Evolutionary conservation across 2,888 invertebrate genomes (phyloP).

Genomic region (Drosophila conformis): DNA sequence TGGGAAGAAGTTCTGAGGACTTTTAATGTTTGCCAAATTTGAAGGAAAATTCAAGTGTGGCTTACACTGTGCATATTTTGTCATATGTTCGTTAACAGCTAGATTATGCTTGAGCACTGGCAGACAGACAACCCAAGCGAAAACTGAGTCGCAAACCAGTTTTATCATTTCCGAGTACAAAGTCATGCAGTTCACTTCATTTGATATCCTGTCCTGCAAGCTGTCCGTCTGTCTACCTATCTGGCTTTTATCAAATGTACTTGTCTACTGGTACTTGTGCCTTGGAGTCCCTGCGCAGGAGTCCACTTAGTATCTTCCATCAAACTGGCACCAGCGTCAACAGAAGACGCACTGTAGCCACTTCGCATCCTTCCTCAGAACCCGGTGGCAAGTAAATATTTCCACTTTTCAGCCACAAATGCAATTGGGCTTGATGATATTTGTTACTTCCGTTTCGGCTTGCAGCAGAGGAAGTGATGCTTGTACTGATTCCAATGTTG

Average conservation of each 20-base stretch:
- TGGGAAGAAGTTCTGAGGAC: slow-evolving; percentile 10
- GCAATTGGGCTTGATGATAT: slow-evolving; percentile 82
- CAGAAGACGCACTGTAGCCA: slow-evolving; percentile 1
- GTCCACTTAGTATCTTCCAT: slow-evolving; percentile 58
- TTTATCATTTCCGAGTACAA: slow-evolving; percentile 63
- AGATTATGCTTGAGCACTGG: slow-evolving; percentile 51
- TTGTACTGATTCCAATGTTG: slow-evolving; percentile 42
- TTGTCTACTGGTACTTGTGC: slow-evolving; percentile 44
- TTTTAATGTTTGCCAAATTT: slow-evolving; percentile 8
- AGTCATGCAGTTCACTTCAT: slow-evolving; percentile 42
- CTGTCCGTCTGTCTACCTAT: slow-evolving; percentile 15
- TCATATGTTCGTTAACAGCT: slow-evolving; percentile 59
- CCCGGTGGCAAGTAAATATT: slow-evolving; percentile 71
- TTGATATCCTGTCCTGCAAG: slow-evolving; percentile 23
- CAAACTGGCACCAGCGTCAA: slow-evolving; percentile 39
- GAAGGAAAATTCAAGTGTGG: slow-evolving; percentile 19
- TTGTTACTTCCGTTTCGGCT: slow-evolving; percentile 76
- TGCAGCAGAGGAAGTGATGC: slow-evolving; percentile 70
- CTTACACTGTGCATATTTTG: slow-evolving; percentile 12
- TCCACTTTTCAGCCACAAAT: slow-evolving; percentile 81
- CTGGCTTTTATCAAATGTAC: slow-evolving; percentile 55
- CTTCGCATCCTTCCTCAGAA: neutral
- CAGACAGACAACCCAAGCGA: slow-evolving; percentile 34
- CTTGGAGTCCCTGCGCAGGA: slow-evolving; percentile 24
- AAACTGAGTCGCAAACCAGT: slow-evolving; percentile 65